Base-by-base conservation (phyloP, 1,140 invertebrate genomes). In the Nixonia krombeini region DNA sequence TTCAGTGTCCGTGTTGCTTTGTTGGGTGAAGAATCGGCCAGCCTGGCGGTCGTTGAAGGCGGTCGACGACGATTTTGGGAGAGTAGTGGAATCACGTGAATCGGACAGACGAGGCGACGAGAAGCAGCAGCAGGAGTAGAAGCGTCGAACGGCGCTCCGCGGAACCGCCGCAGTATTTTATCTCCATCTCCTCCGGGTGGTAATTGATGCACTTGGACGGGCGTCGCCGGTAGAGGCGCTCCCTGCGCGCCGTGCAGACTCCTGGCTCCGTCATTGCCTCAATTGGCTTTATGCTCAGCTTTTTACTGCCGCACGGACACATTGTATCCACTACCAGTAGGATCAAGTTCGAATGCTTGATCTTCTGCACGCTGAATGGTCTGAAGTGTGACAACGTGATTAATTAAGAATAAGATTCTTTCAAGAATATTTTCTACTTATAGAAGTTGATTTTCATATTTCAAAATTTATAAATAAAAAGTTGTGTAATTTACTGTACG, bases 341-440 rank as follows among this genome's bases (percentile, higher is more conserved):
- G 44, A 97, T 94, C 37, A 97, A 83, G 86, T 97, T 97, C 70
- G 94, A 96, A 75, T 95, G 92, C 28, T 91, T 93, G 69, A 96
- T 94, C 85, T 95, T 95, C 75, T 96, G 94, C 7, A 96, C 94
- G 81, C 94, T 96, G 84, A 96, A 97, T 8, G 94, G 94, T 66
- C 93, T 95, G 82, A 52, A 51, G 63, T 16, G 7, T 23, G 9
- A 25, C n/a, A n/a, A n/a, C n/a, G n/a, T n/a, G n/a, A n/a, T n/a
- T n/a, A n/a, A n/a, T n/a, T n/a, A n/a, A n/a, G n/a, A n/a, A n/a
- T n/a, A n/a, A n/a, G n/a, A n/a, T n/a, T n/a, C n/a, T n/a, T n/a
- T n/a, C n/a, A n/a, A n/a, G n/a, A n/a, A n/a, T n/a, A n/a, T n/a
- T n/a, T n/a, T n/a, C n/a, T n/a, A n/a, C n/a, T n/a, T n/a, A n/a